Percentiles rank a stretch among this genome's conserved stretches.
These are phyloP conservation scores for Lophius americanus DNA, from an alignment of 2,797 vertebrate species.

Conservation along the genomic window DNA sequence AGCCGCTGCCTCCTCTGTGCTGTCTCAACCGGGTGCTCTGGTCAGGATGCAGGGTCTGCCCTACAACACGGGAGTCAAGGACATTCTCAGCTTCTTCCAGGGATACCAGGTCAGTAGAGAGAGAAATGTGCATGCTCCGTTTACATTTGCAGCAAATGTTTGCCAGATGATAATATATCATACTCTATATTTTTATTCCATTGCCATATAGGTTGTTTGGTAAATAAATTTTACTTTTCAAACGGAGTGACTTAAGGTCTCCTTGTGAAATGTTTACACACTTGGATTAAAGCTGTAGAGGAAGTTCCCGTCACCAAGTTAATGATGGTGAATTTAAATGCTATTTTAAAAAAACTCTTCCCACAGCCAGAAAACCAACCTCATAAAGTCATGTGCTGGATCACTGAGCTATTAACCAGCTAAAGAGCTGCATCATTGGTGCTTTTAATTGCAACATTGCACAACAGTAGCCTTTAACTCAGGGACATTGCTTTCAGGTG, in stretches of 20 bases:
- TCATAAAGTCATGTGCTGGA: not conserved
- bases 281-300: not conserved
- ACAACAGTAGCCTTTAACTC: constrained; percentile 15
- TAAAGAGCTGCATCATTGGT: not conserved
- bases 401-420: not conserved
- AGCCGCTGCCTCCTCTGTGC: constrained; percentile 76
- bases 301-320: too few relatives aligned
- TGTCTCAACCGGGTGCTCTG: constrained; percentile 89
- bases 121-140: not conserved
- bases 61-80: constrained; percentile 94
- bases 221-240: not conserved
- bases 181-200: not conserved
- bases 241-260: not conserved
- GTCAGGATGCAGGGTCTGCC: constrained; percentile 96
- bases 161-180: not conserved
- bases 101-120: constrained; percentile 90
- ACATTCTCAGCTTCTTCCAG: constrained; percentile 97
- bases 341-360: not conserved
- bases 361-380: not conserved
- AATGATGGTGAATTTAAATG: not conserved
- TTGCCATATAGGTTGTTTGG: not conserved
- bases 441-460: constrained; percentile 23
- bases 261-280: not conserved
- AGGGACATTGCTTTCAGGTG: constrained; percentile 65
- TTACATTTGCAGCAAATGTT: not conserved